phyloP scores from a whole-genome alignment of 2,113 vertebrate genomes.

The Mastomys natalensis region DNA sequence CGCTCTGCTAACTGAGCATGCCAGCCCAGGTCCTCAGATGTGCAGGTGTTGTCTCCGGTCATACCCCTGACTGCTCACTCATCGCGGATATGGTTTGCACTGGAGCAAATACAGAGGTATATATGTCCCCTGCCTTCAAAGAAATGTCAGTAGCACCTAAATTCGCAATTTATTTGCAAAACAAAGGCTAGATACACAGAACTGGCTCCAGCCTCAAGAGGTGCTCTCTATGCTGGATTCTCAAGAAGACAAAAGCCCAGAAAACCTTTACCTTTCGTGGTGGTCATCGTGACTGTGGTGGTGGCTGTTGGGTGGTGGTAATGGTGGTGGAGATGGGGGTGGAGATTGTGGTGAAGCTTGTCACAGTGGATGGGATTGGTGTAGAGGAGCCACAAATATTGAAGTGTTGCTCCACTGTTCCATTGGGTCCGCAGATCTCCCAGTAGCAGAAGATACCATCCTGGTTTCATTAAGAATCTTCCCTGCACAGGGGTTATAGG shows the following conservation, averaged over 20 bases:
- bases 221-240: rapidly evolving
- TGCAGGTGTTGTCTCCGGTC: rapidly evolving
- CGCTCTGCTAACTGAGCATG: not conserved
- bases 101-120: rapidly evolving
- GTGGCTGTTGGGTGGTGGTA: no score
- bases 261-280: constrained; percentile 20
- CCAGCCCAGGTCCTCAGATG: not conserved
- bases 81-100: rapidly evolving
- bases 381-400: not conserved
- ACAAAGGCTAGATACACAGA: not conserved
- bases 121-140: not conserved
- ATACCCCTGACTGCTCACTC: rapidly evolving
- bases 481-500: not conserved
- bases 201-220: not conserved
- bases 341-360: rapidly evolving
- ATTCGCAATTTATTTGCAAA: not conserved
- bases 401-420: not conserved
- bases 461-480: constrained; percentile 35
- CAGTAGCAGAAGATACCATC: constrained; percentile 55
- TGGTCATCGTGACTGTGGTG: rapidly evolving
- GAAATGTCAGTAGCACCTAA: not conserved
- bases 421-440: constrained; percentile 27
- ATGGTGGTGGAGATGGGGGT: not conserved
- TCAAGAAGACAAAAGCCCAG: rapidly evolving
- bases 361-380: rapidly evolving